Evolutionary conservation across 2,888 invertebrate genomes (phyloP), one percentile per base, ranked within the genome.

Genomic region (Enchytraeus crypticus): DNA sequence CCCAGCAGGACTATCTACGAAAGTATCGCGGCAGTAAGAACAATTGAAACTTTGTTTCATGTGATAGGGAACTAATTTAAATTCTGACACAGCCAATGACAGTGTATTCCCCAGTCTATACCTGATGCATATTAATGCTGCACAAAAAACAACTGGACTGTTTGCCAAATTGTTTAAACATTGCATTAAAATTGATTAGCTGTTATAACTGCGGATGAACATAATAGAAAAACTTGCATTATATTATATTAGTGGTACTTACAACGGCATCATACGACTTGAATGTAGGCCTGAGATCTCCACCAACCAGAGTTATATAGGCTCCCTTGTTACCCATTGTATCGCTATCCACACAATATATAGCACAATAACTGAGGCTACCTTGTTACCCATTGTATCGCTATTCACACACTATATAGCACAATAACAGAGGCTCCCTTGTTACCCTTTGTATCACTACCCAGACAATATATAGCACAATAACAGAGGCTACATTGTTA

Each of bases 261-360:
- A 93, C 92, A 86, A 92, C 96, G 76, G 93, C 92, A 78, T 89
- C 88, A 80, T 95, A 99, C 4, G 90, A 87, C 60, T 87, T 89
- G 81, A 88, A 95, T 71, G 88, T 85, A 51, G 97, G 97, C 77
- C 84, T 86, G 83, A 97, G 86, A 79, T 91, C 88, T 63, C 71
- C 74, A 64, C 97, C 98, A 66, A 86, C 89, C 78, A 98, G 85
- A 70, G 87, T 93, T 76, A 98, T 95, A 82, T 91, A 97, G 73
- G 98, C 96, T 77, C 97, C 98, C 81, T 89, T 87, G 83, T 99
- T 99, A 73, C 92, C 95, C 92, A 98, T 96, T 62, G 92, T 90
- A 86, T 97, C 96, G 85, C 95, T 93, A 81, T 46, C 84, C 84
- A 43, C 14, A 58, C 14, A 23, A 38, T 38, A 11, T 3, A 14